phyloP scores from a whole-genome alignment of 2,888 invertebrate genomes.

The Chironomus riparius region DNA sequence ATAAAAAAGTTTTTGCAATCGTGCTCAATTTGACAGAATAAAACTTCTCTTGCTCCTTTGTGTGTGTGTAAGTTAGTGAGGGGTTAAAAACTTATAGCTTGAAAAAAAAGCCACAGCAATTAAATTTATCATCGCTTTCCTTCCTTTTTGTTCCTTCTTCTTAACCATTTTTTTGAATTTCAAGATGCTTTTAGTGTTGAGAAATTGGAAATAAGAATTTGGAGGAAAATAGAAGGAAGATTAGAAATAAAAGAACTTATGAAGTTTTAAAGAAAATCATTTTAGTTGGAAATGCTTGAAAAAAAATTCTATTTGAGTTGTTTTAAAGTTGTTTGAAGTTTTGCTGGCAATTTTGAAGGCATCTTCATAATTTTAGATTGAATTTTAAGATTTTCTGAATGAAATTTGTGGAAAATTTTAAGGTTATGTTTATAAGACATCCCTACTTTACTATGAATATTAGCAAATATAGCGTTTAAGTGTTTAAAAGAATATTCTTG shows the following conservation, averaged over 20 bases:
- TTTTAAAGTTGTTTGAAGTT: too few species aligned
- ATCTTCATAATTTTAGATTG: too few species aligned
- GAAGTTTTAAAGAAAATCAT: not conserved
- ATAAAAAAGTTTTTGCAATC: not conserved
- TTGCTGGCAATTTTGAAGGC: too few species aligned
- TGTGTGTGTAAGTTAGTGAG: too few species aligned
- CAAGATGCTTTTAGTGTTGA: too few species aligned
- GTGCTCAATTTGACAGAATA: conserved; percentile 15
- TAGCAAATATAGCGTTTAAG: not conserved
- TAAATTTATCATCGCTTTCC: conserved; percentile 18
- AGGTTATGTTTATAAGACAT: not conserved
- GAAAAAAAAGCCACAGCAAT: conserved; percentile 13
- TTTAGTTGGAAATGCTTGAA: not conserved
- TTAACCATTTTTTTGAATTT: too few species aligned
- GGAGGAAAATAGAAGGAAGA: too few species aligned
- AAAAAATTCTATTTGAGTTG: not conserved
- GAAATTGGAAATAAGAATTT: too few species aligned
- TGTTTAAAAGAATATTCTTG: too few species aligned
- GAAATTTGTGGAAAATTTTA: not conserved
- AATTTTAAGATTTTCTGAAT: not conserved
- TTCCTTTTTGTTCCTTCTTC: not conserved
- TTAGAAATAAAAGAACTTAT: not conserved
- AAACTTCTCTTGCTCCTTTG: not conserved
- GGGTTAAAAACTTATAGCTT: not conserved
- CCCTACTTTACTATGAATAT: not conserved